Evolutionary conservation across 1,140 invertebrate genomes (phyloP).

Genomic region (Leptinotarsa defecta): DNA sequence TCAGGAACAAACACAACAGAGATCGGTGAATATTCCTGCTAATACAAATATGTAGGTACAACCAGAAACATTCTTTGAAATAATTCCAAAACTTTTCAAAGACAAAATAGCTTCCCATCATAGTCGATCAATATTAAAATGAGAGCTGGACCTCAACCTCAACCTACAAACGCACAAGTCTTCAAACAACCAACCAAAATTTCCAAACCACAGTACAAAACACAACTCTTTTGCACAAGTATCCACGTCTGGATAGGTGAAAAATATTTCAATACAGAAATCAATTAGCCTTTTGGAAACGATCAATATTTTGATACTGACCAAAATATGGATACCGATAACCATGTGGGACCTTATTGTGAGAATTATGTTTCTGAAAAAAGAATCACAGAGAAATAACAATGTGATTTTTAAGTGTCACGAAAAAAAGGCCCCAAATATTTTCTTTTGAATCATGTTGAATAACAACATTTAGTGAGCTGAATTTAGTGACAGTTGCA

Average conservation of each 20-base stretch:
- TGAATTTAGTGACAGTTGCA: too few species aligned
- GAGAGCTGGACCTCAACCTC: not conserved
- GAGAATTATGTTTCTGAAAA: too few species aligned
- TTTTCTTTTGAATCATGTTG: too few species aligned
- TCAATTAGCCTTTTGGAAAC: not conserved
- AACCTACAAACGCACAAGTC: slow-evolving; percentile 14
- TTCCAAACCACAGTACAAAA: not conserved
- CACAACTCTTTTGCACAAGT: not conserved
- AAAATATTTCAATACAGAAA: not conserved
- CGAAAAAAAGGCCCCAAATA: too few species aligned
- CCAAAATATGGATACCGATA: too few species aligned
- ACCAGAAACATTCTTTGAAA: not conserved
- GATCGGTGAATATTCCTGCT: not conserved
- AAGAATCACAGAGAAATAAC: too few species aligned
- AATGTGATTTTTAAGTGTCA: too few species aligned
- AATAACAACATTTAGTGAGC: too few species aligned
- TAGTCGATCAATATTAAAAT: not conserved
- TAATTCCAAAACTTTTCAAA: not conserved
- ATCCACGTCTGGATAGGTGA: too few species aligned
- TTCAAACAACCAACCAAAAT: slow-evolving; percentile 9
- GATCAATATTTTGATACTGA: too few species aligned
- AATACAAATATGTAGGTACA: not conserved
- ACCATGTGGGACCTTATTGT: too few species aligned
- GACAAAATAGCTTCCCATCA: not conserved
- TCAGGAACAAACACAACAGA: not conserved